Base-by-base conservation (phyloP, 2,888 invertebrate species). In the Cinara cedri region DNA sequence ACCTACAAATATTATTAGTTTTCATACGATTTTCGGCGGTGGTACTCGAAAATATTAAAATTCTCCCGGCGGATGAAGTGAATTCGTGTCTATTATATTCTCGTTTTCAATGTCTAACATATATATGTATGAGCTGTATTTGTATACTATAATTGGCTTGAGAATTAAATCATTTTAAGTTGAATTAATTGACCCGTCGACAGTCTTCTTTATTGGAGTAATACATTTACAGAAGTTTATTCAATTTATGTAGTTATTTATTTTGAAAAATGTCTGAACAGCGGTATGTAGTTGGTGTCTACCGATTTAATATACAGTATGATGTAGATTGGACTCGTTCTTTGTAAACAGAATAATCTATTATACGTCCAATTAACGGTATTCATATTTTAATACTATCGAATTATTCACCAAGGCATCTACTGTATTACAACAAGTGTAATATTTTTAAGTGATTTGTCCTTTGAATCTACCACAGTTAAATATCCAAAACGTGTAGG, bases 401-500 rank as follows among this genome's bases (percentile, higher is more conserved):
- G 34, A 34, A 6, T 34, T 34, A 34, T 4, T n/a, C n/a, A n/a
- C n/a, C n/a, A n/a, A n/a, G 34, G 3, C 34, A 34, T 34, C 34
- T 6, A 11, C n/a, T 16, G 3, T 46, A 65, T 65, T 65, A 24
- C n/a, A 65, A 21, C 46, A 19, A 16, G 24, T 11, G 49, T 21
- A 11, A 10, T 24, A 46, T 24, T 24, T 46, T 66, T 68, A 68
- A 68, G 19, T 68, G 68, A 68, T 68, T 34, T n/a, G 68, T 54
- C 68, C 68, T 68, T 68, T 16, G 9, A 49, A 34, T 4, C 34
- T 6, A 34, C 3, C 34, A 34, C 34, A 4, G 34, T 34, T 4
- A 34, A 34, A 4, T 34, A 34, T 34, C 3, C 34, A 34, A 34
- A 34, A 34, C 34, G 34, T 4, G 34, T 34, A 6, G 34, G 34